Evolutionary conservation across 1,140 invertebrate species (phyloP).

Genomic region (Copidosoma floridanum): DNA sequence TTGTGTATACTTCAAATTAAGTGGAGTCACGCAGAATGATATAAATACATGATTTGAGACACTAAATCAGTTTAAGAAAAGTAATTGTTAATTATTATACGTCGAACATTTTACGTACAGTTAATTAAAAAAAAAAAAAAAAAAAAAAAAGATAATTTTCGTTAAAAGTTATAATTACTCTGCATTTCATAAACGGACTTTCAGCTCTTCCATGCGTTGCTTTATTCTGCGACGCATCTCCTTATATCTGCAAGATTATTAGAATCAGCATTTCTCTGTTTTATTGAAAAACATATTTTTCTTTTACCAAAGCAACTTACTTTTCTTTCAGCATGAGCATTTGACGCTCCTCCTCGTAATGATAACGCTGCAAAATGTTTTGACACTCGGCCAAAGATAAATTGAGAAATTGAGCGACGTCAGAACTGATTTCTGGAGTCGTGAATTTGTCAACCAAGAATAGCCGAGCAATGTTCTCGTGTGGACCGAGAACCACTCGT

Average conservation of each 20-base stretch:
- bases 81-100: slow-evolving; percentile 3
- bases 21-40: slow-evolving; percentile 2
- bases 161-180: slow-evolving; percentile 25
- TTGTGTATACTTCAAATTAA: slow-evolving; percentile 8
- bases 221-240: slow-evolving; percentile 68
- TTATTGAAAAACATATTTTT: neutral
- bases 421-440: slow-evolving; percentile 72
- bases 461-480: slow-evolving; percentile 78
- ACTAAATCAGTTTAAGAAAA: slow-evolving; percentile 7
- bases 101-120: slow-evolving; percentile 7
- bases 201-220: slow-evolving; percentile 70
- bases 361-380: slow-evolving; percentile 76
- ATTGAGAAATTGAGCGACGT: slow-evolving; percentile 83
- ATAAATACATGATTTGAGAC: slow-evolving; percentile 9
- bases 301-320: slow-evolving; percentile 53
- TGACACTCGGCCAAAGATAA: slow-evolving; percentile 75
- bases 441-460: slow-evolving; percentile 77
- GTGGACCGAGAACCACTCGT: slow-evolving; percentile 75
- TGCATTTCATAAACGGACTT: slow-evolving; percentile 61
- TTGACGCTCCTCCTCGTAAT: slow-evolving; percentile 75
- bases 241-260: slow-evolving; percentile 59
- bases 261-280: neutral
- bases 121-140: slow-evolving; percentile 19
- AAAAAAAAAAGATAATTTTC: slow-evolving; percentile 14
- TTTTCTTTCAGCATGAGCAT: slow-evolving; percentile 69